A percentile compares a stretch with the other conserved stretches of the same genome.
Conservation (phyloP, 2,113 vertebrate species). For the Vidua chalybeata region DNA sequence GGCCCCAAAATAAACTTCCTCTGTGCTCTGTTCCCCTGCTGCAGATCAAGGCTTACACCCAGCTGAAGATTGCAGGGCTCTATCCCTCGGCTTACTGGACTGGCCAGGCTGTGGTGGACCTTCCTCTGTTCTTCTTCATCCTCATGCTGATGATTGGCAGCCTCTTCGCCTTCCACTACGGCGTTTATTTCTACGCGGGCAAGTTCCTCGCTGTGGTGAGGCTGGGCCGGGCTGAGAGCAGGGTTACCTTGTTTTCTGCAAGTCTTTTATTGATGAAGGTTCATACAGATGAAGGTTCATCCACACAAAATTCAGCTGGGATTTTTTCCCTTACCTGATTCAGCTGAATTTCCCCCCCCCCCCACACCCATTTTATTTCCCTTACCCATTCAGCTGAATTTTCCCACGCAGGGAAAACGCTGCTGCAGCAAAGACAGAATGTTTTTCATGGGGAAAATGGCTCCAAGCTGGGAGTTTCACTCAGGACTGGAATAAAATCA, state of each 20-base stretch:
- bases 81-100: conserved; percentile 95
- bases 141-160: conserved; percentile 84
- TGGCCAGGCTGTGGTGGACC: conserved; percentile 87
- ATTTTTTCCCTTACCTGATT: no score
- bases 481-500: neutral
- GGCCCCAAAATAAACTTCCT: no score
- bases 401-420: neutral
- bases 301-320: no score
- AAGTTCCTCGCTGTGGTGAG: conserved; percentile 89
- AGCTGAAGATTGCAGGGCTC: conserved; percentile 91
- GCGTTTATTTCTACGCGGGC: conserved; percentile 81
- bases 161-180: conserved; percentile 89
- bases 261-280: neutral
- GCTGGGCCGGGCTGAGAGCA: neutral
- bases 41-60: conserved; percentile 92
- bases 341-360: no score
- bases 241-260: rapidly evolving
- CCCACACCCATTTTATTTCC: neutral
- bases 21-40: neutral
- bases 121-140: conserved; percentile 88
- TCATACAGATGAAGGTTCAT: no score
- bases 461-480: neutral
- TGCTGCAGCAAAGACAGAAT: neutral
- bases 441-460: rapidly evolving
- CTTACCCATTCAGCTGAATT: neutral